These are phyloP conservation scores for Allophyes oxyacanthae DNA, from an alignment of 2,888 invertebrate species.

Conservation along the genomic window DNA sequence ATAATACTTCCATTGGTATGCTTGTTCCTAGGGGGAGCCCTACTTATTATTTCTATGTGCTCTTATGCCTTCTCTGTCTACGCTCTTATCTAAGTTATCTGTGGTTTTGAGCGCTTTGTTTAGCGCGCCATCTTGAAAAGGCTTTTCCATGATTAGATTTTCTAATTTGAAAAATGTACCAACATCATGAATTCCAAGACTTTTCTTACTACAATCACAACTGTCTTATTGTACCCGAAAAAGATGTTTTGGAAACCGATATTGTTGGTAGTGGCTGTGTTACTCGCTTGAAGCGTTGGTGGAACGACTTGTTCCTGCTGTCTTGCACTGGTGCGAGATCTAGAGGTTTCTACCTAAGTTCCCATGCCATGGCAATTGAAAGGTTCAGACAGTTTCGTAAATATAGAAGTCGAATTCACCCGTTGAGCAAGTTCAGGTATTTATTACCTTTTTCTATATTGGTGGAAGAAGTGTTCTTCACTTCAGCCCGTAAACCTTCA, in stretches of 20 bases:
- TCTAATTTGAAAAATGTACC: constrained; percentile 5
- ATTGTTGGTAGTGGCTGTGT: constrained; percentile 25
- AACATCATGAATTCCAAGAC: constrained; percentile 14
- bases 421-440: constrained; percentile 48
- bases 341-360: constrained; percentile 36
- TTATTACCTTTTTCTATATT: not conserved
- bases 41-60: too few species aligned
- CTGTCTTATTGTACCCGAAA: constrained; percentile 41
- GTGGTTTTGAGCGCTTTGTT: too few species aligned
- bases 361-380: constrained; percentile 46
- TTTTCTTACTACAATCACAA: constrained; percentile 43
- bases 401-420: constrained; percentile 43
- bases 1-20: too few species aligned
- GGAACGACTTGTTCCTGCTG: constrained; percentile 45
- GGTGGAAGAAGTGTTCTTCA: too few species aligned
- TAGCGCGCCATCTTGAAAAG: too few species aligned
- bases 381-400: constrained; percentile 43
- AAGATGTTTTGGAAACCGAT: constrained; percentile 41
- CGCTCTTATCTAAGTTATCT: too few species aligned
- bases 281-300: constrained; percentile 30
- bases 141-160: too few species aligned
- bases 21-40: too few species aligned
- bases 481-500: too few species aligned
- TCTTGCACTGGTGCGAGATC: constrained; percentile 24
- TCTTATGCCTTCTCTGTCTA: too few species aligned